phyloP scores from a whole-genome alignment of 2,888 invertebrate genomes.

The Eudemis profundana region DNA sequence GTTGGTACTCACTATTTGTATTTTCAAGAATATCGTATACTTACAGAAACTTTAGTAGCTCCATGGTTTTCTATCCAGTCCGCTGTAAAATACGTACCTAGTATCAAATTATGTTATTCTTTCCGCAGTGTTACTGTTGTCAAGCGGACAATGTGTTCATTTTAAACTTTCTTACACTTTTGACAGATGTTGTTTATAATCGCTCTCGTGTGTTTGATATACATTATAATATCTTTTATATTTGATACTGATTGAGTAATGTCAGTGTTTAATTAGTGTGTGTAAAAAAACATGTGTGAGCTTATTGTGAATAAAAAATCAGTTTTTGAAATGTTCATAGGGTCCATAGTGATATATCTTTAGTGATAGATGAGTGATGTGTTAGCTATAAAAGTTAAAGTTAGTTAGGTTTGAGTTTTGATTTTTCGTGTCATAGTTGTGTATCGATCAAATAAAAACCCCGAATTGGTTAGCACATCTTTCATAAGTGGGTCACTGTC shows the following conservation, averaged over 20 bases:
- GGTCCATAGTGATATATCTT: too few species aligned
- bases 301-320: too few species aligned
- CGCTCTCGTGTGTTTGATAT: constrained; percentile 18
- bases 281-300: background rate
- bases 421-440: too few species aligned
- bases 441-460: background rate
- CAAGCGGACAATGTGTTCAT: constrained; percentile 5
- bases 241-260: constrained; percentile 10
- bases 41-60: constrained; percentile 13
- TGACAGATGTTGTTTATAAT: constrained; percentile 24
- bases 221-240: constrained; percentile 24
- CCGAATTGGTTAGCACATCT: background rate
- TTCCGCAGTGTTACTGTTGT: constrained; percentile 6
- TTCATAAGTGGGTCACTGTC: background rate
- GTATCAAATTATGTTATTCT: constrained; percentile 31
- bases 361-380: too few species aligned
- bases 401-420: too few species aligned
- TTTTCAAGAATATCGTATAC: background rate
- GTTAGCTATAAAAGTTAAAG: too few species aligned
- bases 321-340: too few species aligned
- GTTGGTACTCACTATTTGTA: background rate
- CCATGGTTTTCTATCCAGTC: constrained; percentile 8
- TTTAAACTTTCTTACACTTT: background rate
- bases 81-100: constrained; percentile 17
- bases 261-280: background rate